These are phyloP conservation scores for Sinocyclocheilus anophthalmus DNA, from an alignment of 2,113 vertebrate genomes.

Conservation along the genomic window DNA sequence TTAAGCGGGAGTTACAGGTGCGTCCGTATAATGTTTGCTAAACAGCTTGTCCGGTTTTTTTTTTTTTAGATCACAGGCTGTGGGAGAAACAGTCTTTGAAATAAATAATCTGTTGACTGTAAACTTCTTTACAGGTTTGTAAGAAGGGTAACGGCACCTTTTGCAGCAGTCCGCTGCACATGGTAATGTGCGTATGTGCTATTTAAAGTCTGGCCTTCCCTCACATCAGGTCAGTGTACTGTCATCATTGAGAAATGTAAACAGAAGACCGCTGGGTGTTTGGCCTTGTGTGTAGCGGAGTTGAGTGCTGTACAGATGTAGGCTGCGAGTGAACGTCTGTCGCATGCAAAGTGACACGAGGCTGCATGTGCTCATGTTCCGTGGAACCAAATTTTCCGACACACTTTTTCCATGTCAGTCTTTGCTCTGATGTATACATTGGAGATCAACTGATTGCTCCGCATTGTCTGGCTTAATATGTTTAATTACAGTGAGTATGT, in stretches of 20 bases:
- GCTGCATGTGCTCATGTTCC: conserved; percentile 57
- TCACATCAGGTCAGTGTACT: conserved; percentile 56
- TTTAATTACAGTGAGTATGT: conserved; percentile 56
- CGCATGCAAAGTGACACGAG: conserved; percentile 72
- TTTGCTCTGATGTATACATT: conserved; percentile 64
- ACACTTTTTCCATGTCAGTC: conserved; percentile 69
- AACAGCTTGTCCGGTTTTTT: conserved; percentile 31
- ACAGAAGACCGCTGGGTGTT: conserved; percentile 53
- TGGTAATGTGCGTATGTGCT: conserved; percentile 41
- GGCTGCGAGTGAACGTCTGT: conserved; percentile 45
- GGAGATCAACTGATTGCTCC: conserved; percentile 59
- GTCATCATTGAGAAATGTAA: conserved; percentile 71
- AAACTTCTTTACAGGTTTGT: conserved; percentile 14
- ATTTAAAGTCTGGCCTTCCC: conserved; percentile 49
- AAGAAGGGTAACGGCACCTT: conserved; percentile 16
- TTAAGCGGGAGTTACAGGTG: conserved; percentile 59
- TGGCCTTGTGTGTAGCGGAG: background rate
- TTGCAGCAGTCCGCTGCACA: conserved; percentile 27
- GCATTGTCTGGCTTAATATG: conserved; percentile 50
- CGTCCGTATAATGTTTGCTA: conserved; percentile 62
- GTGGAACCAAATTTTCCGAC: conserved; percentile 36
- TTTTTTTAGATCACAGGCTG: conserved; percentile 57
- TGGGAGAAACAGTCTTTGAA: conserved; percentile 65
- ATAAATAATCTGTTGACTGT: conserved; percentile 53
- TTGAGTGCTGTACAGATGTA: conserved; percentile 63